Evolutionary conservation across 2,113 vertebrate genomes (phyloP).

Genomic region (Mugil cephalus): DNA sequence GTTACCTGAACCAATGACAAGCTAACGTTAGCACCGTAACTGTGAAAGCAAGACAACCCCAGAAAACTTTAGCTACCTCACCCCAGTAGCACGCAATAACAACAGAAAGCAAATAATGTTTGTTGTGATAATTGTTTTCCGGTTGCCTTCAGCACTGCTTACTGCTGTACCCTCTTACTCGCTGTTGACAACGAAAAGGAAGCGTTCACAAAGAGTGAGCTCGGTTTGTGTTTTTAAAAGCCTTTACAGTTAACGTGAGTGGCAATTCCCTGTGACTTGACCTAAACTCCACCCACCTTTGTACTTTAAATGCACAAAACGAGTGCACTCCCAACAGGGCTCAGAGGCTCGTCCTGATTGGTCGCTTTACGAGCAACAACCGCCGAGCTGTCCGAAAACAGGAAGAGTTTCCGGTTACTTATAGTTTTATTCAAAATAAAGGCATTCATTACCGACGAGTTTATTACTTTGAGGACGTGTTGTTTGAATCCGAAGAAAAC

Average conservation of each 20-base stretch:
- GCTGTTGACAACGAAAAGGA: slow-evolving; percentile 55
- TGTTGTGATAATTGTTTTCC: not conserved
- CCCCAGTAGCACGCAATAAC: not conserved
- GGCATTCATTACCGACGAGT: not conserved
- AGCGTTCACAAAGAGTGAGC: slow-evolving; percentile 2
- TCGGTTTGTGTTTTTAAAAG: slow-evolving; percentile 48
- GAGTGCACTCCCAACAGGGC: not conserved
- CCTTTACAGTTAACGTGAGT: not conserved
- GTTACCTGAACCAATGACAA: slow-evolving; percentile 1
- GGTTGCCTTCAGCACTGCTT: not conserved
- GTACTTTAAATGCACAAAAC: rapidly evolving
- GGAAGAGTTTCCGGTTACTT: slow-evolving; percentile 11
- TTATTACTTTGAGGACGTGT: not conserved
- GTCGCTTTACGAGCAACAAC: slow-evolving; percentile 4
- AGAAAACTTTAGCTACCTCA: slow-evolving; percentile 2
- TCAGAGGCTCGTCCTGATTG: slow-evolving; percentile 43
- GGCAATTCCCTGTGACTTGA: not conserved
- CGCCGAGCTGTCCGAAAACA: not conserved
- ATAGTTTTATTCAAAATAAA: slow-evolving; percentile 34
- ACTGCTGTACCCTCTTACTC: not conserved
- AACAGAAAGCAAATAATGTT: not conserved
- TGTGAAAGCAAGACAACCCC: not conserved
- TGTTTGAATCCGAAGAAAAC: not conserved
- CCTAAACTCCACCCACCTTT: not conserved
- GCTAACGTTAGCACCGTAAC: slow-evolving; percentile 55